These are phyloP conservation scores for Phymorhynchus buccinoides DNA, from an alignment of 1,140 invertebrate species.

Conservation along the genomic window DNA sequence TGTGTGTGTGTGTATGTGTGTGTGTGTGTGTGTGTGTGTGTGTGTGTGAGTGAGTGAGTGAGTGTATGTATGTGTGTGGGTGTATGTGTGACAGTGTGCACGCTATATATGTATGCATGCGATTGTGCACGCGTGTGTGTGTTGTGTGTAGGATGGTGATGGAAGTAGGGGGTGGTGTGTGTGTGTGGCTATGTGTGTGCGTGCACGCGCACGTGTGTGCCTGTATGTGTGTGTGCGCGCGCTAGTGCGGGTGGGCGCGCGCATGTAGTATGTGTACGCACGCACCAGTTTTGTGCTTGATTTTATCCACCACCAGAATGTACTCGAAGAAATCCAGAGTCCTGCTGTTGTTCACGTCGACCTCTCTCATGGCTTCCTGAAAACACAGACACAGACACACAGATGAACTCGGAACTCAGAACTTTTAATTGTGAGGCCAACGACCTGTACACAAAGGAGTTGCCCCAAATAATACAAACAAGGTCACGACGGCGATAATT, in stretches of 20 bases:
- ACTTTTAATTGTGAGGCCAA: too few species aligned
- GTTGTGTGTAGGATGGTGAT: neutral
- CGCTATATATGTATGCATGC: neutral
- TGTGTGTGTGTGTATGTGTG: slow-evolving; percentile 3
- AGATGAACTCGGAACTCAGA: too few species aligned
- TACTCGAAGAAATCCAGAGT: slow-evolving; percentile 63
- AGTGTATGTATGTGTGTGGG: neutral
- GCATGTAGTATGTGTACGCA: too few species aligned
- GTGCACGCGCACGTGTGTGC: neutral
- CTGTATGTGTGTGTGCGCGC: too few species aligned
- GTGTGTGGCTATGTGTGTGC: slow-evolving; percentile 31
- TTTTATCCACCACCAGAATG: slow-evolving; percentile 52
- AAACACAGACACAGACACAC: neutral
- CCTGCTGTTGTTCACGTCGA: slow-evolving; percentile 54
- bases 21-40: neutral
- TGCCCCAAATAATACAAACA: too few species aligned
- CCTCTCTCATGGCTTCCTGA: slow-evolving; percentile 59
- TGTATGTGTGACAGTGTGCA: neutral
- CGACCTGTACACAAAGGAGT: too few species aligned
- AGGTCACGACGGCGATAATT: too few species aligned
- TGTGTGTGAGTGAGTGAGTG: slow-evolving; percentile 22
- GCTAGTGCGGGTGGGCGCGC: too few species aligned
- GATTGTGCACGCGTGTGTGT: neutral
- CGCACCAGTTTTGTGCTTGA: slow-evolving; percentile 52
- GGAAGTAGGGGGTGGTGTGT: neutral